phyloP scores from a whole-genome alignment of 2,113 vertebrate species.

The Pachyramphus minor region DNA sequence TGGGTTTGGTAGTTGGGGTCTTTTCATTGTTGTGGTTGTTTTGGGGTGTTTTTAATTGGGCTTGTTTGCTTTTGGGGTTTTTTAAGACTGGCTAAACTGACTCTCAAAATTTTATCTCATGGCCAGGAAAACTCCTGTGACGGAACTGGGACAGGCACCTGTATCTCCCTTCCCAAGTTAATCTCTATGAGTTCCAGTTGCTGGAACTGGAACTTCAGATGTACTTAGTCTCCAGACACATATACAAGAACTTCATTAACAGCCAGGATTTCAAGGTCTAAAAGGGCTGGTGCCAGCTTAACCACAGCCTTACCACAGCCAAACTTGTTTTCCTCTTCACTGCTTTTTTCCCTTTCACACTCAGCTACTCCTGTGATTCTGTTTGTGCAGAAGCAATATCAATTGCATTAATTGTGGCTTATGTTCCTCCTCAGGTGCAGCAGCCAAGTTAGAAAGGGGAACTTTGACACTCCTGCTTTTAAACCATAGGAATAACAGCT shows the following conservation, averaged over 20 bases:
- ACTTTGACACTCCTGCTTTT: background rate
- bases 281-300: background rate
- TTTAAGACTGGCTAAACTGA: background rate
- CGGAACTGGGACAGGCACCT: background rate
- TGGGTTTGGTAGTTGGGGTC: background rate
- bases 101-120: background rate
- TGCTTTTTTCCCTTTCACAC: background rate
- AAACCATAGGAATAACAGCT: background rate
- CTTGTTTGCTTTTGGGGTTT: background rate
- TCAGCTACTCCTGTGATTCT: constrained; percentile 3
- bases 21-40: background rate
- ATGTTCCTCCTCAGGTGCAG: background rate
- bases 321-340: background rate
- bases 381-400: background rate
- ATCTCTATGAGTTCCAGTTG: background rate
- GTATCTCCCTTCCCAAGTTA: background rate
- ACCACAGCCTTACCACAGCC: constrained; percentile 4
- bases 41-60: background rate
- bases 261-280: background rate
- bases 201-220: background rate
- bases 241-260: background rate
- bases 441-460: constrained; percentile 16
- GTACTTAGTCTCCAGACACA: background rate
- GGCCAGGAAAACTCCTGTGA: background rate
- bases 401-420: background rate